Evolutionary conservation across 2,888 invertebrate genomes (phyloP).

Genomic region (Diadegma fenestrale): DNA sequence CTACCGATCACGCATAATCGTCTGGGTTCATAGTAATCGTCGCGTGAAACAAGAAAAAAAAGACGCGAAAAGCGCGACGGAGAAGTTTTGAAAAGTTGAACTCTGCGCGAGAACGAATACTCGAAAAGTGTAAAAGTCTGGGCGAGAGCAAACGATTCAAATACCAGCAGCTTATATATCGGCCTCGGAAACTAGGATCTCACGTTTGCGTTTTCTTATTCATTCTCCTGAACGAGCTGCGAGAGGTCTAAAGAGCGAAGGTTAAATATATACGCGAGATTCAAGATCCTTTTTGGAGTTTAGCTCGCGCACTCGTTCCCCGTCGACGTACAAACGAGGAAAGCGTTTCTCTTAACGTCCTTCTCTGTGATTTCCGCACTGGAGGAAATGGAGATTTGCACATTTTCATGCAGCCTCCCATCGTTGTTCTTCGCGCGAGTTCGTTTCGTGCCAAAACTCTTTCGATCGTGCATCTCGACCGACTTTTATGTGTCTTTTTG

Average conservation of each 20-base stretch:
- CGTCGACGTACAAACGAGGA: slow-evolving; percentile 13
- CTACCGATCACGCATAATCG: slow-evolving; percentile 57
- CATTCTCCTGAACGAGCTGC: slow-evolving; percentile 41
- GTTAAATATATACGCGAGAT: slow-evolving; percentile 36
- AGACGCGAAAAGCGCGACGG: background rate
- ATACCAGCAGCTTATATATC: slow-evolving; percentile 51
- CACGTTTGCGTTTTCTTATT: slow-evolving; percentile 46
- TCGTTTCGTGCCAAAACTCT: slow-evolving; percentile 1
- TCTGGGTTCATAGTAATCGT: slow-evolving; percentile 36
- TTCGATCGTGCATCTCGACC: background rate
- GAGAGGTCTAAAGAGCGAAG: background rate
- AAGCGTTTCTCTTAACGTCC: slow-evolving; percentile 57
- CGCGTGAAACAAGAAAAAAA: background rate
- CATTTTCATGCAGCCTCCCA: slow-evolving; percentile 27
- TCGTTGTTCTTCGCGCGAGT: background rate
- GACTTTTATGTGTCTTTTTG: background rate
- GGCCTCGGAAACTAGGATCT: slow-evolving; percentile 34
- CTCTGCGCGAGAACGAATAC: slow-evolving; percentile 25
- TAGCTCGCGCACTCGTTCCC: slow-evolving; percentile 28
- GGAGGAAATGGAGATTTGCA: slow-evolving; percentile 48
- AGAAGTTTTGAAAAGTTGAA: slow-evolving; percentile 35
- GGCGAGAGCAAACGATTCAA: slow-evolving; percentile 28
- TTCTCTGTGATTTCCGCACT: slow-evolving; percentile 55
- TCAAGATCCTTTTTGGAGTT: slow-evolving; percentile 53
- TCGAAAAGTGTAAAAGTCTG: slow-evolving; percentile 30